Conservation (phyloP, 2,888 invertebrate genomes). For the Diarsia mendica region DNA sequence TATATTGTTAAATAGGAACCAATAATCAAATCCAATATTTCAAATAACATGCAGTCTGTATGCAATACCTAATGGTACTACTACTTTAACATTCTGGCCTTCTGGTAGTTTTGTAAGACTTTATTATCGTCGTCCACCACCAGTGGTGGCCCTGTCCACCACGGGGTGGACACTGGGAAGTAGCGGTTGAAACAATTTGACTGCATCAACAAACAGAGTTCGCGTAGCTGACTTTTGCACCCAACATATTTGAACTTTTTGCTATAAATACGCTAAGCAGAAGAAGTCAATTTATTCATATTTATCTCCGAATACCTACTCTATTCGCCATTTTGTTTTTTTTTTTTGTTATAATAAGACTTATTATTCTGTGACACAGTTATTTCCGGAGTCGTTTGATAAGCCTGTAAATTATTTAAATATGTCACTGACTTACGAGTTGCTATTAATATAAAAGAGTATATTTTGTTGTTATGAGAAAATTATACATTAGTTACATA, state of each 20-base stretch:
- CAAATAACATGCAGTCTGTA: too few species aligned
- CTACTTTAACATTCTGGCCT: too few species aligned
- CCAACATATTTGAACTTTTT: background rate
- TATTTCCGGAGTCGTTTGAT: constrained; percentile 25
- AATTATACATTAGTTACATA: constrained; percentile 13
- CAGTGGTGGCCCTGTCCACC: too few species aligned
- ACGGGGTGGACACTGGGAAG: too few species aligned
- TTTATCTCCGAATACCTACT: background rate
- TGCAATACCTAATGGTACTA: too few species aligned
- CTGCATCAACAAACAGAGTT: background rate
- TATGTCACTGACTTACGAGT: constrained; percentile 21
- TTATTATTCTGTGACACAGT: background rate
- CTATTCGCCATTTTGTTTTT: background rate
- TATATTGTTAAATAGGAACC: too few species aligned
- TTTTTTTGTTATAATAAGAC: background rate
- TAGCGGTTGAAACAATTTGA: background rate
- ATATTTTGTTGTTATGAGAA: background rate
- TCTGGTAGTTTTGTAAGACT: too few species aligned
- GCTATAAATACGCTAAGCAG: background rate
- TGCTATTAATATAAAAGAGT: background rate
- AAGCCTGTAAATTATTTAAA: constrained; percentile 27
- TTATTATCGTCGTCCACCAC: too few species aligned
- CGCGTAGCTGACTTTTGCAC: background rate
- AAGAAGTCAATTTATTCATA: background rate
- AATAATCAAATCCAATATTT: too few species aligned